Base-by-base conservation (phyloP, 2,888 invertebrate species). In the Noctua comes region DNA sequence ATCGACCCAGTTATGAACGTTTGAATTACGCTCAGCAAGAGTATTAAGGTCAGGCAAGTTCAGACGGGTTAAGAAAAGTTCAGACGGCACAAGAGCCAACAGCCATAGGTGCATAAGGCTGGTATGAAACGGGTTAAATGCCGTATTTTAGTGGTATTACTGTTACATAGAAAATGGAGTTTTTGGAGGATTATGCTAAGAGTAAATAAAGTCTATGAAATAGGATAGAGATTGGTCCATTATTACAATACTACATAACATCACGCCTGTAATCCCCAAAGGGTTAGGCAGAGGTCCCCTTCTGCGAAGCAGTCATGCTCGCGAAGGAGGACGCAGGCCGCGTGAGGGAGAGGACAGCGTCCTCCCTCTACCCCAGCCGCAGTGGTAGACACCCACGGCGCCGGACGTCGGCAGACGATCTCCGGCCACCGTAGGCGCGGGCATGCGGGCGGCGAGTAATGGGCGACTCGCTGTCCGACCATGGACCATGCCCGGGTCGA, bases 1-100 rank as follows among this genome's bases (percentile, higher is more conserved):
- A 80, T 76, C 73, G 74, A 80, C 77, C 80, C 68, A 76, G 82
- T 73, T 81, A 84, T 82, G 73, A 80, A 79, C 77, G 79, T 82
- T 70, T 73, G 69, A 87, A 79, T 84, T 73, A 82, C 79, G 68
- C 48, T 59, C 31, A 74, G 77, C 79, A 82, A 82, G 77, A 77
- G 76, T 84, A 87, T 87, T 86, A 87, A 24, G 79, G 83, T 86
- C 80, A 82, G 66, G 11, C 79, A 57, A 82, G 76, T 82, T 82
- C 77, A 70, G 40, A 76, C 13, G 73, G n/a, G 73, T 24, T 48
- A 36, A 46, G 72, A 65, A 24, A 46, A 66, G 31, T 65, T 65
- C 46, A 43, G 48, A 76, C 73, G 51, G 66, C 40, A 66, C 76
- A 69, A 79, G 76, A 75, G 83, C 79, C 79, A 79, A 82, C 76